Conservation (phyloP, 2,113 vertebrate species). For the Oryzias woworae region DNA sequence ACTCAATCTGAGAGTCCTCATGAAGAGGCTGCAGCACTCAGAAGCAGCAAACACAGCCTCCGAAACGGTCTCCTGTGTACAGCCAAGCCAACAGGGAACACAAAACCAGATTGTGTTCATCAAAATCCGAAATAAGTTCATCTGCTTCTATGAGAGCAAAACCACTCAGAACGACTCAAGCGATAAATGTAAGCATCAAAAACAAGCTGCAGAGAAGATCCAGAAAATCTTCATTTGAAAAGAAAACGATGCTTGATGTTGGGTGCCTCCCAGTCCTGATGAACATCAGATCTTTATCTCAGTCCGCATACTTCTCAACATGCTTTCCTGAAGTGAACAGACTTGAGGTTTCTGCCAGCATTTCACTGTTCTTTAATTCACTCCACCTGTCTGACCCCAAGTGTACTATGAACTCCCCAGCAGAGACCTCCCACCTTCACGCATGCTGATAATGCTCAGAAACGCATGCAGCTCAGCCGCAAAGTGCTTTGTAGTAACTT, state of each 20-base stretch:
- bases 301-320: not conserved
- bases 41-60: constrained; percentile 17
- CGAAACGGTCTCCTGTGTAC: constrained; percentile 5
- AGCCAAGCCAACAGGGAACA: constrained; percentile 5
- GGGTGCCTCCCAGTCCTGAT: not conserved
- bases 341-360: constrained; percentile 10
- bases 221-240: constrained; percentile 1
- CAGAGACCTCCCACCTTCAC: constrained; percentile 44
- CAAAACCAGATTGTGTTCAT: constrained; percentile 1
- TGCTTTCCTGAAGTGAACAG: constrained; percentile 25
- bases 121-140: constrained; percentile 1
- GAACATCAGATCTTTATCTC: constrained; percentile 10
- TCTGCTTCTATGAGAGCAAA: not conserved
- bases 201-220: not conserved
- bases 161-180: too few relatives aligned
- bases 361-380: constrained; percentile 32
- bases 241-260: constrained; percentile 12
- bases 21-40: constrained; percentile 21
- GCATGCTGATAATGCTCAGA: constrained; percentile 7
- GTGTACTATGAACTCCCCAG: constrained; percentile 17
- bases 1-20: constrained; percentile 48
- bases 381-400: constrained; percentile 38
- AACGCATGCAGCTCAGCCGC: constrained; percentile 8
- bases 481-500: not conserved
- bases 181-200: too few relatives aligned